Base-by-base conservation (phyloP, 1,140 invertebrate genomes). In the Zaprionus lachaisei region DNA sequence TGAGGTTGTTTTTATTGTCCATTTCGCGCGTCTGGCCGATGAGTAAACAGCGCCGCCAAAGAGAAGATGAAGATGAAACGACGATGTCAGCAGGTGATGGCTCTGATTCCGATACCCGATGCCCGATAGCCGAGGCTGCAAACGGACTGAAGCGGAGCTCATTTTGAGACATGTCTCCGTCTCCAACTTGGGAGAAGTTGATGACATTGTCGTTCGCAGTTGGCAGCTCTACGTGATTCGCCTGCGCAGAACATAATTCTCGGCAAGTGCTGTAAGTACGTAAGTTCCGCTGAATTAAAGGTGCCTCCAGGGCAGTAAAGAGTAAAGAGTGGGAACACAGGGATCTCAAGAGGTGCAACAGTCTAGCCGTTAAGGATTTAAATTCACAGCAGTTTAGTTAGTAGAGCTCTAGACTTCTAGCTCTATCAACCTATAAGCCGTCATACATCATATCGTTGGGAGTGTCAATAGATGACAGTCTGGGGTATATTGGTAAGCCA, bases 41-140 rank as follows among this genome's bases (percentile, higher is more conserved):
- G 81, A 83, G 84, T 89, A 89, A 87, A 89, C 85, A 73, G 55
- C 84, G 68, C 66, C 83, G 82, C 67, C 81, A 76, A 73, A 75
- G 73, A 90, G 80, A 77, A 86, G 86, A 85, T 91, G 82, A 77
- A 82, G 82, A 85, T 81, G 81, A 67, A 77, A 55, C 85, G 81
- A 68, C 82, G 79, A 77, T 85, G 86, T 85, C 81, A 91, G 44
- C 81, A 90, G 85, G 81, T 85, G 85, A 85, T 74, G 57, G 47
- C 22, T 47, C 26, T 65, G 71, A 67, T 65, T 67, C 66, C 49
- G 66, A 76, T 75, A 76, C 34, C 60, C 67, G 38, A 75, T 47
- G 47, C 47, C 47, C 20, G 47, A 51, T 49, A 71, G 63, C 75
- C 63, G 64, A n/a, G 17, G 20, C n/a, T 62, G 9, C 62, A 72